Percentiles rank a stretch among this genome's conserved stretches.
Conservation (phyloP, 2,113 vertebrate species). For the Actenoides hombroni region DNA sequence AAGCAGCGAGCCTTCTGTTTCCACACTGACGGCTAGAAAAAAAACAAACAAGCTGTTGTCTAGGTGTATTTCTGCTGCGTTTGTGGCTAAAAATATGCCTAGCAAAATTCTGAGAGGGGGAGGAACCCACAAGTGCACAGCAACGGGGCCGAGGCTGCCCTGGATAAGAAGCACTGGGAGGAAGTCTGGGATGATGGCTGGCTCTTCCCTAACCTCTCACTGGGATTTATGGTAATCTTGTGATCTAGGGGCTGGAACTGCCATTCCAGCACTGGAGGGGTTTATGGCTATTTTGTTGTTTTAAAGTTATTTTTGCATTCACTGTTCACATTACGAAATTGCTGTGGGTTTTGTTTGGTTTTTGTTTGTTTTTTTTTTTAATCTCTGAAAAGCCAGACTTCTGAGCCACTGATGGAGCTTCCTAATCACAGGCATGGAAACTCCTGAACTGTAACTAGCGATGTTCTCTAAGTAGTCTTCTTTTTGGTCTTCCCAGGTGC, state of each 20-base stretch:
- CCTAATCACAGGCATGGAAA: not conserved
- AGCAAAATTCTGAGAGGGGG: not conserved
- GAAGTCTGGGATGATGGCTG: not conserved
- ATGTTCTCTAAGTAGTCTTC: not conserved
- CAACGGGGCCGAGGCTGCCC: not conserved
- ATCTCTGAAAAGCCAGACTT: not conserved
- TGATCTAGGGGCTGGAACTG: not conserved
- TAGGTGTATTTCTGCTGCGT: not conserved
- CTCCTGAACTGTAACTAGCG: not conserved
- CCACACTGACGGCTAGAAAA: not conserved
- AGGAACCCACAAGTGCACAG: not conserved
- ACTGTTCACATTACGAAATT: not conserved
- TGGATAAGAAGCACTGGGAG: not conserved
- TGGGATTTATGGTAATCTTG: not conserved
- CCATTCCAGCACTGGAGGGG: not conserved
- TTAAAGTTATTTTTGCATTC: conserved; percentile 9
- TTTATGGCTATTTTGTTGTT: not conserved
- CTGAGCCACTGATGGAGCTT: not conserved
- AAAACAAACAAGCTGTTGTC: not conserved
- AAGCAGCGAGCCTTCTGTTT: not conserved
- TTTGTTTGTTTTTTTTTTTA: not conserved
- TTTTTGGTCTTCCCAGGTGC: not conserved
- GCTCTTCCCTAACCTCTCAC: not conserved
- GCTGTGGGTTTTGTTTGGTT: not conserved
- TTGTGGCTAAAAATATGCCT: not conserved